phyloP scores from a whole-genome alignment of 1,140 invertebrate genomes.

The Patella vulgata region DNA sequence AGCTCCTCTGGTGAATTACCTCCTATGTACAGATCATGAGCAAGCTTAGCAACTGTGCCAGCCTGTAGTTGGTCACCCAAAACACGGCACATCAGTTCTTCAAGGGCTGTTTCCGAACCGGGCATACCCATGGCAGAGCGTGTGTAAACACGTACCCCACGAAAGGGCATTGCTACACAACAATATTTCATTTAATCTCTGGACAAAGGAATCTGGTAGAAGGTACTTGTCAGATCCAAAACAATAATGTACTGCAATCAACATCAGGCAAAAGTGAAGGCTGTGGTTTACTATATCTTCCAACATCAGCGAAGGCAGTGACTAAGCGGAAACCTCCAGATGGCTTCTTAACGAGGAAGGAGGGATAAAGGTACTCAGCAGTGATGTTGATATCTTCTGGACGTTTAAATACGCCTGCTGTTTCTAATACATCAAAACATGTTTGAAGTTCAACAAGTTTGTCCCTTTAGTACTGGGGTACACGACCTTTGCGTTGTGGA shows the following conservation, averaged over 20 bases:
- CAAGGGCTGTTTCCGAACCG: too few relatives aligned
- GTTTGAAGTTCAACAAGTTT: constrained; percentile 20
- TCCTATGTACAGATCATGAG: constrained; percentile 18
- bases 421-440: constrained; percentile 30
- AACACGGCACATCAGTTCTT: too few relatives aligned
- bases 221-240: constrained; percentile 26
- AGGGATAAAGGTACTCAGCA: constrained; percentile 29
- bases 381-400: constrained; percentile 24
- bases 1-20: too few relatives aligned
- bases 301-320: too few relatives aligned
- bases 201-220: too few relatives aligned
- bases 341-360: constrained; percentile 29
- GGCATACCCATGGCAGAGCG: constrained; percentile 24
- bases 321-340: constrained; percentile 18
- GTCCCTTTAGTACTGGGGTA: too few relatives aligned
- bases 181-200: constrained; percentile 31
- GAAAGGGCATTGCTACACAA: constrained; percentile 14
- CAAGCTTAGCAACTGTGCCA: constrained; percentile 14
- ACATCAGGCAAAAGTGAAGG: constrained; percentile 33
- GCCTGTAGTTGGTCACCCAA: too few relatives aligned
- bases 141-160: too few relatives aligned
- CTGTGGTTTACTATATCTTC: constrained; percentile 25
- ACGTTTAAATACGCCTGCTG: too few relatives aligned
- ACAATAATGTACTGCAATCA: constrained; percentile 28
- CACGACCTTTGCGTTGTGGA: too few relatives aligned